Conservation (phyloP, 2,797 vertebrate species). For the Gymnoscopelus braueri region DNA sequence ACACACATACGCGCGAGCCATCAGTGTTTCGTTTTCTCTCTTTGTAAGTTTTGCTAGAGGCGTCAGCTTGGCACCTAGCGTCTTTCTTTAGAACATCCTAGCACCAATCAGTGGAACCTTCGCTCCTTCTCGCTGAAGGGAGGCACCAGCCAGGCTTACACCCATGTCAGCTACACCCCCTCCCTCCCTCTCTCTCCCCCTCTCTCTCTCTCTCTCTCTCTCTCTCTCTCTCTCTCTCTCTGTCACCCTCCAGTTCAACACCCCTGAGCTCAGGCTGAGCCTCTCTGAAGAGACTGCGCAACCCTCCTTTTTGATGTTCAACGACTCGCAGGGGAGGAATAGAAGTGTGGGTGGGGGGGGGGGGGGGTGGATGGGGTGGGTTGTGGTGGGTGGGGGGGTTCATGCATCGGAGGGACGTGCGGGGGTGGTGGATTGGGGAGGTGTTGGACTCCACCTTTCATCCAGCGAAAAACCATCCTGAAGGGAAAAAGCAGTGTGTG, state of each 20-base stretch:
- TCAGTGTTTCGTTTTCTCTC: constrained; percentile 42
- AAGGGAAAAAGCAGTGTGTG: constrained; percentile 43
- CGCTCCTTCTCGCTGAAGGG: constrained; percentile 32
- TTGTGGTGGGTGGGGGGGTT: constrained; percentile 10
- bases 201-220: constrained; percentile 27
- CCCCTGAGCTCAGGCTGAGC: constrained; percentile 52
- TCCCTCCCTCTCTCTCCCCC: constrained; percentile 28
- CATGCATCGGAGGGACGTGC: not conserved
- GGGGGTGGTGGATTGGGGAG: constrained; percentile 12
- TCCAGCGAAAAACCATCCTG: constrained; percentile 64
- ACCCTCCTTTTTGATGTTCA: constrained; percentile 76
- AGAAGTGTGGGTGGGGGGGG: constrained; percentile 33
- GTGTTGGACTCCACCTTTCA: constrained; percentile 65
- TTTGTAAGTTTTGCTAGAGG: constrained; percentile 67
- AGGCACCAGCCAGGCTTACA: constrained; percentile 57
- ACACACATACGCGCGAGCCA: constrained; percentile 35
- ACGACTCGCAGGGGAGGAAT: constrained; percentile 60
- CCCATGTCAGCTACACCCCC: constrained; percentile 41
- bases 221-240: not conserved
- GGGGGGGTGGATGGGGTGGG: constrained; percentile 33
- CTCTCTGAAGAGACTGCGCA: constrained; percentile 67
- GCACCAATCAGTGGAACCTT: constrained; percentile 74
- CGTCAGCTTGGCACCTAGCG: constrained; percentile 61
- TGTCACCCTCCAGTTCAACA: constrained; percentile 20
- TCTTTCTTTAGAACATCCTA: constrained; percentile 66